phyloP scores from a whole-genome alignment of 1,140 invertebrate genomes.

The Antheraea pernyi region DNA sequence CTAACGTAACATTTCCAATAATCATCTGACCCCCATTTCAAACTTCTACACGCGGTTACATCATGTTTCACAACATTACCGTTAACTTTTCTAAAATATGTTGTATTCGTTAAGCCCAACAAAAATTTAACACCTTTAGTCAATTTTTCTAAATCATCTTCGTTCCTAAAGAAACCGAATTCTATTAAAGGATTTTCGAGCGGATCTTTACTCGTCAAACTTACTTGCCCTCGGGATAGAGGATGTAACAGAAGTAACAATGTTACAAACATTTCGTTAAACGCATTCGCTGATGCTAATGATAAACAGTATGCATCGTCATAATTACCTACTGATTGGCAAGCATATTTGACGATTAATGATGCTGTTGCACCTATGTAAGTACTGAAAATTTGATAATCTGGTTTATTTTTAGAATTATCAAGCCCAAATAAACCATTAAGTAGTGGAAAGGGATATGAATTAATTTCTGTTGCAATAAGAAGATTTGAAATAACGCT shows the following conservation, averaged over 20 bases:
- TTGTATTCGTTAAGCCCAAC: slow-evolving; percentile 45
- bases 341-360: slow-evolving; percentile 83
- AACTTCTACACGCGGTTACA: slow-evolving; percentile 80
- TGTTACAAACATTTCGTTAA: slow-evolving; percentile 62
- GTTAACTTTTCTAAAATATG: slow-evolving; percentile 50
- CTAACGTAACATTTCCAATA: slow-evolving; percentile 87
- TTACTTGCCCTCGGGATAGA: slow-evolving; percentile 80
- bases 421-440: slow-evolving; percentile 48
- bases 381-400: slow-evolving; percentile 61
- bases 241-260: slow-evolving; percentile 77
- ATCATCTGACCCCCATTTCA: slow-evolving; percentile 75
- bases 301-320: slow-evolving; percentile 83
- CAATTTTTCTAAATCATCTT: slow-evolving; percentile 66
- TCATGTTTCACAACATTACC: slow-evolving; percentile 44
- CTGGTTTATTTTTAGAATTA: slow-evolving; percentile 33
- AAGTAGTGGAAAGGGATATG: slow-evolving; percentile 51
- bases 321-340: slow-evolving; percentile 84
- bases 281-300: slow-evolving; percentile 83
- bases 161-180: slow-evolving; percentile 80
- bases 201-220: slow-evolving; percentile 79
- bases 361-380: slow-evolving; percentile 62
- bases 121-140: slow-evolving; percentile 66
- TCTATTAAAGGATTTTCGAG: slow-evolving; percentile 82
- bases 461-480: slow-evolving; percentile 40
- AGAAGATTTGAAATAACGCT: slow-evolving; percentile 46